Percentiles rank a stretch among this genome's conserved stretches.
Conservation (phyloP, 2,113 vertebrate species). For the Labeo rohita region DNA sequence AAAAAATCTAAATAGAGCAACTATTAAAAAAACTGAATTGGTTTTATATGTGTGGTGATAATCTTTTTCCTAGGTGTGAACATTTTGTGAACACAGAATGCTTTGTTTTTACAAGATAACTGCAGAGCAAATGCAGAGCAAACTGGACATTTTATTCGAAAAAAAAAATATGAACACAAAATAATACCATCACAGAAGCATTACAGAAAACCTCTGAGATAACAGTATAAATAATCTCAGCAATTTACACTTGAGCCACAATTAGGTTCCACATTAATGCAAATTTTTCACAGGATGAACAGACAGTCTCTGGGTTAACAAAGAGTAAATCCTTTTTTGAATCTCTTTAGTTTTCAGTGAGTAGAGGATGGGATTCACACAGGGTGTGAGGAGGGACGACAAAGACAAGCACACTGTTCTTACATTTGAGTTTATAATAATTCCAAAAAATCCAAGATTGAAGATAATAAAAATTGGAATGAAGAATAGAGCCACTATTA, state of each 20-base stretch:
- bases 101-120: too few relatives aligned
- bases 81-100: too few relatives aligned
- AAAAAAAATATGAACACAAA: too few relatives aligned
- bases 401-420: conserved; percentile 68
- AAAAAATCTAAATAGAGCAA: too few relatives aligned
- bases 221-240: background rate
- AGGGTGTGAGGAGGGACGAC: conserved; percentile 69
- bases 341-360: conserved; percentile 74
- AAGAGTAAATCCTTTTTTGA: conserved; percentile 46
- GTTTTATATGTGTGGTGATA: too few relatives aligned
- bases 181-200: background rate
- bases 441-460: conserved; percentile 30
- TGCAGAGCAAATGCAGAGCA: too few relatives aligned
- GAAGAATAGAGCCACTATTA: conserved; percentile 71
- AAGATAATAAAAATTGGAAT: conserved; percentile 64
- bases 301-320: conserved; percentile 39
- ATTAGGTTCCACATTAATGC: background rate
- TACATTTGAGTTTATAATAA: conserved; percentile 17
- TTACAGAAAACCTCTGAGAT: background rate
- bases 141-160: too few relatives aligned
- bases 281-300: conserved; percentile 4
- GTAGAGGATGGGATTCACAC: conserved; percentile 72
- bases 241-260: background rate
- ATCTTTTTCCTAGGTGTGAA: too few relatives aligned
- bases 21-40: too few relatives aligned